Base-by-base conservation (phyloP, 2,113 vertebrate species). In the Oncorhynchus tshawytscha region DNA sequence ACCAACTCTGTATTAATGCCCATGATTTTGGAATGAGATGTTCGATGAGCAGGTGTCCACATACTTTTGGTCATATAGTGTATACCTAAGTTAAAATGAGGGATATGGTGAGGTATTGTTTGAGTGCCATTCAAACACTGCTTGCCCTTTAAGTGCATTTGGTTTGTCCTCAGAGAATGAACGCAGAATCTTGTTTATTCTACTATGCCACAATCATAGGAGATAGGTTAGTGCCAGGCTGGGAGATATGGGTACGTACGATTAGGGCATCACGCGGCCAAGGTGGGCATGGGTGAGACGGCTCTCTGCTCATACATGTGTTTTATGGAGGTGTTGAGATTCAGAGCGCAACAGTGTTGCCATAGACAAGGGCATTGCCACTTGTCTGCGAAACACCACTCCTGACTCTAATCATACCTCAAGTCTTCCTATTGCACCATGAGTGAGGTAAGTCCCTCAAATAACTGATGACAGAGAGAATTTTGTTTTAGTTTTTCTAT, bases 361-460 rank as follows among this genome's bases (percentile, higher is more conserved):
- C 7, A 1, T 22, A 24, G 59, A n/a, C 29, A 39, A 76, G 59
- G 71, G 57, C 70, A 65, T 49, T 48, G 65, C 64, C 39, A 45
- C 7, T 39, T 39, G 34, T 39, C 49, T 78, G 64, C 60, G 27
- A 39, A 54, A 65, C 65, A 9, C 65, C 31, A 70, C 64, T 80
- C 70, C 45, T 49, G 73, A 69, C 45, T 24, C 9, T 31, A 78
- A 3, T 54, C 49, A 18, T 66, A 81, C 78, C 74, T 82, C 70
- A 20, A 22, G n/a, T 45, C 51, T 4, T 16, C 34, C 7, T 1
- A 48, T 59, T 2, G 66, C 76, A 60, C 72, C 86, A 88, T 89
- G 84, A 87, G 81, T 16, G 70, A 86, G 87, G 82, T 87, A 85
- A 89, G 86, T 89, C 72, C 25, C 71, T 39, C 22, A 81, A 78